Percentiles rank a stretch among this genome's conserved stretches.
Evolutionary conservation across 1,140 invertebrate genomes (phyloP).

Genomic region (Mercenaria mercenaria): DNA sequence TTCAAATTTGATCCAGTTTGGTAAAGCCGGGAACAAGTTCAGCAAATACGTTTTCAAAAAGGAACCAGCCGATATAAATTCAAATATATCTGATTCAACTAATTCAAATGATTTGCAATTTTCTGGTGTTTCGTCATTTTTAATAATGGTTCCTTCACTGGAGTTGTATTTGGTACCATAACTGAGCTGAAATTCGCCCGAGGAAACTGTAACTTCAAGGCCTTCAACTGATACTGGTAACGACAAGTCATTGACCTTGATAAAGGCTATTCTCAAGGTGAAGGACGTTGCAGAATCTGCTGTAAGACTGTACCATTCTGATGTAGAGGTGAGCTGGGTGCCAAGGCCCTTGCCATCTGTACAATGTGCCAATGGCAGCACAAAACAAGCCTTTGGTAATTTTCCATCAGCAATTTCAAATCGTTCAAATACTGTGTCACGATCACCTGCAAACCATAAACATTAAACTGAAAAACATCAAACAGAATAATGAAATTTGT

Average conservation of each 20-base stretch:
- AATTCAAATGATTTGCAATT: background rate
- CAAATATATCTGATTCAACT: conserved; percentile 13
- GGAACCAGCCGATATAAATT: background rate
- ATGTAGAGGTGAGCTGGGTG: background rate
- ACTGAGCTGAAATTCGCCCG: background rate
- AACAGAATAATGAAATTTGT: no score
- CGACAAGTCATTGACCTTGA: background rate
- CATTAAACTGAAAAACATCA: no score
- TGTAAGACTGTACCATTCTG: background rate
- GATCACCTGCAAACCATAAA: background rate
- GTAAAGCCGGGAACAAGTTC: background rate
- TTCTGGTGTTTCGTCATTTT: background rate
- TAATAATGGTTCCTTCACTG: background rate
- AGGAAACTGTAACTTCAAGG: background rate
- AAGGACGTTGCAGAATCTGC: background rate
- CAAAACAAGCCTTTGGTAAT: conserved; percentile 11
- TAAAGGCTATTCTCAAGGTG: conserved; percentile 6
- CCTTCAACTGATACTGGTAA: background rate
- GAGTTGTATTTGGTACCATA: background rate
- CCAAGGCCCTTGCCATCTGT: background rate
- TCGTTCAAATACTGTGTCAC: background rate
- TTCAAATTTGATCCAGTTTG: background rate
- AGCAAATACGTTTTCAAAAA: background rate
- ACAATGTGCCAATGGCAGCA: background rate
- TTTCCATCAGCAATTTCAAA: background rate